Evolutionary conservation across 2,888 invertebrate species (phyloP), one percentile per base, ranked within the genome.

Genomic region (Cephus rjabovi): DNA sequence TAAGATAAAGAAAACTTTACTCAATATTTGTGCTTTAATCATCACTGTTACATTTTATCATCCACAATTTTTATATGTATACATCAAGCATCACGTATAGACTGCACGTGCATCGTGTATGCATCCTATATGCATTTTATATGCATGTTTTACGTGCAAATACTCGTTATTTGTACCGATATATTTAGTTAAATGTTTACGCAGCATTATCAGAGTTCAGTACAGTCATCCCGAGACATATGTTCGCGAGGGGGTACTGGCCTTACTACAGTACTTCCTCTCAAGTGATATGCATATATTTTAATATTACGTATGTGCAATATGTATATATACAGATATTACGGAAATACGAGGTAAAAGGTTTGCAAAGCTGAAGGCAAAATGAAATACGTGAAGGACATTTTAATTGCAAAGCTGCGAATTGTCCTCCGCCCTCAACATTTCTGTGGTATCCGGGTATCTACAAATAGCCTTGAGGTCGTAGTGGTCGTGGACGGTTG

Each of bases 331-430:
- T 23, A 15, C 3, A 33, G 69, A 77, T 15, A 74, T 69, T 71
- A 71, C 9, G 9, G 30, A 11, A 71, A 71, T 30, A 23, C 23
- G 23, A 34, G 40, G 33, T 37, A 68, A 73, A 75, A 34, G 73
- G 74, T 79, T 76, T 33, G 35, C 69, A 56, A 12, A 40, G 34
- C 37, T 35, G 15, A 76, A 73, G 73, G 34, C 70, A 23, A 37
- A 70, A 40, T 56, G 71, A 56, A 71, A 78, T 75, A 75, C 78
- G 34, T 75, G 69, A 76, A 78, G 56, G 71, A 78, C 75, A 78
- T 78, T 78, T 78, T 78, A 78, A 78, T 78, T 78, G 78, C 75
- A 70, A 76, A 78, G 75, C 73, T 35, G 78, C 40, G 37, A 56
- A 15, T 35, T 69, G 75, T 75, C 71, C 69, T 75, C 71, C 56